Evolutionary conservation across 1,140 invertebrate species (phyloP).

Genomic region (Ostrea denselamellosa): DNA sequence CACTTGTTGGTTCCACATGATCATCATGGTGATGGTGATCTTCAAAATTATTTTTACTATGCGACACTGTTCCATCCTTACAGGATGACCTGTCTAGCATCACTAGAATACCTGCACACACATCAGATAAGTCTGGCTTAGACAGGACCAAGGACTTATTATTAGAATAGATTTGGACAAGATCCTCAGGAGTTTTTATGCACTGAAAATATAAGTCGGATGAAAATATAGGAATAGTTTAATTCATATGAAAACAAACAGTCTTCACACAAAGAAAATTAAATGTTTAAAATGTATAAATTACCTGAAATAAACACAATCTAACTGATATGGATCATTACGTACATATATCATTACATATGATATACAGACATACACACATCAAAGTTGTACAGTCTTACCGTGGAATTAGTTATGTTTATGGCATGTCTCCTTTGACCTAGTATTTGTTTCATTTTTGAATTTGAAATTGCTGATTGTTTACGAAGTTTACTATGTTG

Average conservation of each 20-base stretch:
- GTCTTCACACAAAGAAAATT: not conserved
- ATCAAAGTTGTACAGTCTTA: not conserved
- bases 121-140: not conserved
- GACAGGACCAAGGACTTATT: not conserved
- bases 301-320: too few relatives aligned
- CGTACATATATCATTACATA: too few relatives aligned
- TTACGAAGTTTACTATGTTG: not conserved
- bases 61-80: not conserved
- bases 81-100: not conserved
- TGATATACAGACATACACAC: too few relatives aligned
- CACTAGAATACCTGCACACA: not conserved
- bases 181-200: conserved; percentile 2
- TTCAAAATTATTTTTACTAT: not conserved
- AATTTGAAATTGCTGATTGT: not conserved
- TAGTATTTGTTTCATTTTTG: not conserved
- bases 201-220: not conserved
- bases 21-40: not conserved
- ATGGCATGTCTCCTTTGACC: not conserved
- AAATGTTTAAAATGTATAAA: too few relatives aligned
- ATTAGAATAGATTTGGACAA: not conserved
- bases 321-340: too few relatives aligned
- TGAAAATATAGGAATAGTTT: not conserved
- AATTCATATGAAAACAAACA: not conserved
- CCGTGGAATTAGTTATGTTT: not conserved
- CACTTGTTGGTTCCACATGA: not conserved